Percentiles rank a stretch among this genome's conserved stretches.
Conservation (phyloP, 2,797 vertebrate genomes). For the Monodelphis domestica region DNA sequence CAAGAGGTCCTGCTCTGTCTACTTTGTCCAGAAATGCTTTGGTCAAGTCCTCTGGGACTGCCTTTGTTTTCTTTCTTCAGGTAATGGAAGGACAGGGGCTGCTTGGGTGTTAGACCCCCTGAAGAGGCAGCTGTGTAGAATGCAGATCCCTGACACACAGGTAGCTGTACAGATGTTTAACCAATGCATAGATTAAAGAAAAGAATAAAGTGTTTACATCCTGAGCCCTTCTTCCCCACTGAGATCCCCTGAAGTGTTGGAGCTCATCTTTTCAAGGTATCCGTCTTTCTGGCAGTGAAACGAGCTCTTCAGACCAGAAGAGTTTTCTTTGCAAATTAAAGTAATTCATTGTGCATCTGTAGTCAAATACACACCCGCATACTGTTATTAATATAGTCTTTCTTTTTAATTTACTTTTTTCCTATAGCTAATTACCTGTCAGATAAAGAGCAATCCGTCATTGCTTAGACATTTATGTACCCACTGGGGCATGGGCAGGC, state of each 20-base stretch:
- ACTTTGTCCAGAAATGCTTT: not conserved
- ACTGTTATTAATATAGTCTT: conserved; percentile 73
- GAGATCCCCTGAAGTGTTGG: not conserved
- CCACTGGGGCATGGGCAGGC: not conserved
- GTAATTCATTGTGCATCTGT: conserved; percentile 77
- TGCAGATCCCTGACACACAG: not conserved
- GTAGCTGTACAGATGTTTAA: not conserved
- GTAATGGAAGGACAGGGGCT: not conserved
- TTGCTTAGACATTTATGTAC: not conserved
- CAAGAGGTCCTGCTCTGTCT: not conserved
- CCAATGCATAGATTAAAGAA: not conserved
- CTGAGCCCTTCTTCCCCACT: not conserved
- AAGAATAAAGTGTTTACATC: not conserved
- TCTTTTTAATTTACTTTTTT: conserved; percentile 76
- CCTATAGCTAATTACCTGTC: conserved; percentile 76
- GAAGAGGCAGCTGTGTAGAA: not conserved
- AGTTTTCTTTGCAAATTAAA: conserved; percentile 78
- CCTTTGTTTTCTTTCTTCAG: not conserved
- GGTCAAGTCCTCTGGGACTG: not conserved
- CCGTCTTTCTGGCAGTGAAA: conserved; percentile 49
- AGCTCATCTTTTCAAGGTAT: not conserved
- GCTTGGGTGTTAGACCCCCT: not conserved
- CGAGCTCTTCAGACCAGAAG: conserved; percentile 40
- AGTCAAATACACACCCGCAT: conserved; percentile 63
- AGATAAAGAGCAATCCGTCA: conserved; percentile 65